Conservation (phyloP, 2,888 invertebrate species). For the Drosophila vallismaia region DNA sequence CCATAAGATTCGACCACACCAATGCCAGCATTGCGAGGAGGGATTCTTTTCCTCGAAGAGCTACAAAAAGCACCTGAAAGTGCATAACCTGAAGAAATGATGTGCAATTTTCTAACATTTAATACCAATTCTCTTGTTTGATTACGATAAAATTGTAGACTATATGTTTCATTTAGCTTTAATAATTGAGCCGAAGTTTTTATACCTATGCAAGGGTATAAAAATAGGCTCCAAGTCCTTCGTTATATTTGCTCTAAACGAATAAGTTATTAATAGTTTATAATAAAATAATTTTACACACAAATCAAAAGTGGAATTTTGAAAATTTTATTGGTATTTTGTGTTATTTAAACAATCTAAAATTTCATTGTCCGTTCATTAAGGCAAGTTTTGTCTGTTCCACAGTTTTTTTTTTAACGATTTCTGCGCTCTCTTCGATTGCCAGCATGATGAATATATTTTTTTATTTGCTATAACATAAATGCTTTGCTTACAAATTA, state of each 20-base stretch:
- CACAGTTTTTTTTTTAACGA: slow-evolving; percentile 35
- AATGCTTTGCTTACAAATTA: slow-evolving; percentile 67
- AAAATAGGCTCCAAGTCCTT: too few species aligned
- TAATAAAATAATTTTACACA: not conserved
- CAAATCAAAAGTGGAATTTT: slow-evolving; percentile 13
- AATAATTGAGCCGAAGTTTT: too few species aligned
- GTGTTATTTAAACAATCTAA: slow-evolving; percentile 72
- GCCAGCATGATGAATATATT: slow-evolving; percentile 57
- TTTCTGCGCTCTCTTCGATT: slow-evolving; percentile 42
- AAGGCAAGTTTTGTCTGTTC: slow-evolving; percentile 75
- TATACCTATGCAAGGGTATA: too few species aligned
- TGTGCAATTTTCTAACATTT: too few species aligned
- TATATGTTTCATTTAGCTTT: too few species aligned
- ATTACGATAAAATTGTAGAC: too few species aligned
- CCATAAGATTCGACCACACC: slow-evolving; percentile 26
- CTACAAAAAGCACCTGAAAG: slow-evolving; percentile 6
- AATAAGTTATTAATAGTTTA: too few species aligned
- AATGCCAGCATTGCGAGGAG: slow-evolving; percentile 12
- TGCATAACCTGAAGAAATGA: slow-evolving; percentile 9
- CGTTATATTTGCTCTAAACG: too few species aligned
- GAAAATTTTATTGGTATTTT: slow-evolving; percentile 65
- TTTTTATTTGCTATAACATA: slow-evolving; percentile 58
- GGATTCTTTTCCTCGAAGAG: slow-evolving; percentile 31
- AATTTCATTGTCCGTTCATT: slow-evolving; percentile 80
- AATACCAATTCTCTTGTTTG: too few species aligned